These are phyloP conservation scores for Carcina quercana DNA, from an alignment of 2,888 invertebrate species.

Conservation along the genomic window DNA sequence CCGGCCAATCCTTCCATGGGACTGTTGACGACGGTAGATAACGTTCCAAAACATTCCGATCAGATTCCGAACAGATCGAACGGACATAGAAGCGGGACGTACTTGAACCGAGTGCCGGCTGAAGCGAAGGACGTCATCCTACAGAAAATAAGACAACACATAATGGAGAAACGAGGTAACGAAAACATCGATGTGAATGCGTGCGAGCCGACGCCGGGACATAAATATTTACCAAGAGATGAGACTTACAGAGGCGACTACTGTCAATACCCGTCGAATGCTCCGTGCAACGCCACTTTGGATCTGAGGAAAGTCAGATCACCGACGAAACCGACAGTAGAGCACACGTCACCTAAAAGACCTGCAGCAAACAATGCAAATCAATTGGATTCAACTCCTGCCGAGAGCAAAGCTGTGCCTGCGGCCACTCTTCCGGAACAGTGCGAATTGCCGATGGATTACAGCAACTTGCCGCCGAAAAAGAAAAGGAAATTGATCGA, in stretches of 20 bases:
- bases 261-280: conserved; percentile 36
- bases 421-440: conserved; percentile 53
- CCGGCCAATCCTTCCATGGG: conserved; percentile 43
- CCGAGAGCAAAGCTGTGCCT: conserved; percentile 37
- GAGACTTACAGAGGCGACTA: conserved; percentile 46
- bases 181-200: conserved; percentile 40
- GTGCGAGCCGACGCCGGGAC: conserved; percentile 34
- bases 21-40: conserved; percentile 70
- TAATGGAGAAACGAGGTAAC: conserved; percentile 65
- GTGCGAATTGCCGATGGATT: conserved; percentile 66
- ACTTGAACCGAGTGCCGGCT: conserved; percentile 59
- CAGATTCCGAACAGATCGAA: conserved; percentile 33
- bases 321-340: conserved; percentile 39
- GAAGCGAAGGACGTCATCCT: conserved; percentile 67
- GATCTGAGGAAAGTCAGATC: conserved; percentile 64
- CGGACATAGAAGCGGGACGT: conserved; percentile 38
- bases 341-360: conserved; percentile 36
- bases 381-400: conserved; percentile 35
- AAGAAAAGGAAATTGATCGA: conserved; percentile 71
- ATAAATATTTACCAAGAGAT: conserved; percentile 49
- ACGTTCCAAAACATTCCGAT: conserved; percentile 40
- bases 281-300: conserved; percentile 47
- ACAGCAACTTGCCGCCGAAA: conserved; percentile 69
- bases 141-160: conserved; percentile 69
- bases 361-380: conserved; percentile 26